These are phyloP conservation scores for Catagonus wagneri DNA, from an alignment of 2,113 vertebrate species.

Conservation along the genomic window DNA sequence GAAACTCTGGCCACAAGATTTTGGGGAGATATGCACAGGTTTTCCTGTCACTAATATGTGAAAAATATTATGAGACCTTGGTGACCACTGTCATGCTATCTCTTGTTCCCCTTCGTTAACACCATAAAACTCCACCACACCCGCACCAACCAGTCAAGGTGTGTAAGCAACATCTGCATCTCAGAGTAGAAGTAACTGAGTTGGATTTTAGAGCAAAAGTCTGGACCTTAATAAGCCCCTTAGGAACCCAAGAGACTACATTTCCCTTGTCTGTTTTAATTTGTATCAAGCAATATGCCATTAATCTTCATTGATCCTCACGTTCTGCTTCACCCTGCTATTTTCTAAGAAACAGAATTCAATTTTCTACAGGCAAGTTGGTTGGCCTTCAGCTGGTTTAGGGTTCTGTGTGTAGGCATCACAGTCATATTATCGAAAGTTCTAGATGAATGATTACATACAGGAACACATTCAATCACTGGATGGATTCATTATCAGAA, in stretches of 20 bases:
- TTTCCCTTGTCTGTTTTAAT: conserved; percentile 69
- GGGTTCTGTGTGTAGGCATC: background rate
- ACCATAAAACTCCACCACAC: background rate
- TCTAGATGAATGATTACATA: conserved; percentile 35
- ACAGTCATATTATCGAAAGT: conserved; percentile 41
- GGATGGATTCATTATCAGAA: background rate
- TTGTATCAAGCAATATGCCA: conserved; percentile 60
- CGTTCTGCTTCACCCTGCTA: conserved; percentile 54
- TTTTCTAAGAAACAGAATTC: conserved; percentile 53
- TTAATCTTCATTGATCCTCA: conserved; percentile 69
- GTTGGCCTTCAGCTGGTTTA: conserved; percentile 43
- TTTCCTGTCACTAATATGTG: background rate
- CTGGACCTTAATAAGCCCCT: background rate
- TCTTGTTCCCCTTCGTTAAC: background rate
- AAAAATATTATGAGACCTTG: background rate
- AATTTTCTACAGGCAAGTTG: conserved; percentile 48
- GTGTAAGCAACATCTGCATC: background rate
- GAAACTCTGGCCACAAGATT: background rate
- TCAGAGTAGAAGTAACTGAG: background rate
- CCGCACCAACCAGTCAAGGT: background rate
- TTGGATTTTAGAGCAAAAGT: conserved; percentile 24
- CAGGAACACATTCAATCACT: background rate
- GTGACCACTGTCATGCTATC: background rate
- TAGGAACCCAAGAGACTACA: conserved; percentile 60
- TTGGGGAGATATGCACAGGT: background rate